phyloP scores from a whole-genome alignment of 2,797 vertebrate genomes.

The Bradypodion pumilum region DNA sequence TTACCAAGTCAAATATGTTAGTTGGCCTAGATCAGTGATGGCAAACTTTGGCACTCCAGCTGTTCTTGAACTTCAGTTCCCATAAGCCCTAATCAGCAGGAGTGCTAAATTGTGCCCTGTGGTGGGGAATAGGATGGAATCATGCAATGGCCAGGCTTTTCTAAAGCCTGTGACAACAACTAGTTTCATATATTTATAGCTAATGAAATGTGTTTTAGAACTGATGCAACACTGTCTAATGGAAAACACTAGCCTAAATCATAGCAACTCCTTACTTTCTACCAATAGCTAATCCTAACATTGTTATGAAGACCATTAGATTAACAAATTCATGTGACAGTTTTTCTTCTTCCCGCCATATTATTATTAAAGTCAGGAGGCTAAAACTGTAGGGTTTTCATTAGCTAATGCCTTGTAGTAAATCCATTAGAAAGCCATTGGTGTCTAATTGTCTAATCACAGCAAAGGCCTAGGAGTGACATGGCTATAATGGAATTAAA shows the following conservation, averaged over 20 bases:
- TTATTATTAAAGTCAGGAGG: slow-evolving; percentile 57
- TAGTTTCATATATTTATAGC: background rate
- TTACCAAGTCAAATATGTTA: background rate
- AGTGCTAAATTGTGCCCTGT: too few relatives aligned
- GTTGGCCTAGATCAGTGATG: too few relatives aligned
- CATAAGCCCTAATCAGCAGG: too few relatives aligned
- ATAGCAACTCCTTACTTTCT: slow-evolving; percentile 58
- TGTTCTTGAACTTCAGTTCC: too few relatives aligned
- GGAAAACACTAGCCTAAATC: slow-evolving; percentile 30
- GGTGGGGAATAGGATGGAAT: background rate
- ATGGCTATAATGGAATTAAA: slow-evolving; percentile 75
- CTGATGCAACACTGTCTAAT: background rate
- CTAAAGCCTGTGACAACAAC: background rate
- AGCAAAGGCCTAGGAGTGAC: slow-evolving; percentile 66
- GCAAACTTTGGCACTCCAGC: too few relatives aligned
- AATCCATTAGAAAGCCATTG: slow-evolving; percentile 76
- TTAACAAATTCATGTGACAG: slow-evolving; percentile 57
- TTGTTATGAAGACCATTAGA: slow-evolving; percentile 63
- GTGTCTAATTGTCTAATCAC: slow-evolving; percentile 78
- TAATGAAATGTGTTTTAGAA: slow-evolving; percentile 20
- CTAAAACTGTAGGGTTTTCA: slow-evolving; percentile 64
- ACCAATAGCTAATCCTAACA: slow-evolving; percentile 35
- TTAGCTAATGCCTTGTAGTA: slow-evolving; percentile 72
- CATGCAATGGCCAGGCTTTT: background rate
- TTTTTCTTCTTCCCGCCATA: slow-evolving; percentile 56